These are phyloP conservation scores for Saguinus midas DNA, from an alignment of 2,113 vertebrate species.

Conservation along the genomic window DNA sequence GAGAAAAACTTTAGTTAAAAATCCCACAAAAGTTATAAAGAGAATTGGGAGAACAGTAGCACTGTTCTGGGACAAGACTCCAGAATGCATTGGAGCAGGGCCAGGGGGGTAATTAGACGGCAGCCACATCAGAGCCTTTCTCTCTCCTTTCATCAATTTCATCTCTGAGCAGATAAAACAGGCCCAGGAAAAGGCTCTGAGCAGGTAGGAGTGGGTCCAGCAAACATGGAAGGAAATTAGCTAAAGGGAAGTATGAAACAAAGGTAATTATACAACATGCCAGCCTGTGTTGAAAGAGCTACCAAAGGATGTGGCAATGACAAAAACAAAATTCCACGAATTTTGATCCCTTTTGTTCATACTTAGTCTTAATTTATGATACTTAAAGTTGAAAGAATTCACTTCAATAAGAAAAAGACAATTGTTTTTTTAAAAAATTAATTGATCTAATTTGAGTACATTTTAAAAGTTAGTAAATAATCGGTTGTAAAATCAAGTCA, in stretches of 20 bases:
- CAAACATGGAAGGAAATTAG: background rate
- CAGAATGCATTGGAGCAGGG: background rate
- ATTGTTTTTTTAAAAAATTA: background rate
- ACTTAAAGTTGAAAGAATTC: background rate
- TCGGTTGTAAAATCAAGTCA: background rate
- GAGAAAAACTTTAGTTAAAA: background rate
- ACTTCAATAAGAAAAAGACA: background rate
- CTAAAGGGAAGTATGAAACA: background rate
- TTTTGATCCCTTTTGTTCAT: background rate
- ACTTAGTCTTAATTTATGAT: background rate
- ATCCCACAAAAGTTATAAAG: background rate
- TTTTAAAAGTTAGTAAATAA: background rate
- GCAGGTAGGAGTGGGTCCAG: background rate
- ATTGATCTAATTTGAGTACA: background rate
- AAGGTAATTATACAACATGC: background rate
- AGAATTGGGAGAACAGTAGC: background rate
- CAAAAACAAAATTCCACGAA: background rate
- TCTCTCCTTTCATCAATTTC: background rate
- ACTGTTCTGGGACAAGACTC: background rate
- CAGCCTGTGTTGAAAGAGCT: background rate
- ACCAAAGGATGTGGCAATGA: background rate
- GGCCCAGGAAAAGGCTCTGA: no score
- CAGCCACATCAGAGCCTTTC: no score
- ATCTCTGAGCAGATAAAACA: background rate
- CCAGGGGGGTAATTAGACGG: rapidly evolving